phyloP scores from a whole-genome alignment of 2,888 invertebrate genomes.

The Dusona sp. region DNA sequence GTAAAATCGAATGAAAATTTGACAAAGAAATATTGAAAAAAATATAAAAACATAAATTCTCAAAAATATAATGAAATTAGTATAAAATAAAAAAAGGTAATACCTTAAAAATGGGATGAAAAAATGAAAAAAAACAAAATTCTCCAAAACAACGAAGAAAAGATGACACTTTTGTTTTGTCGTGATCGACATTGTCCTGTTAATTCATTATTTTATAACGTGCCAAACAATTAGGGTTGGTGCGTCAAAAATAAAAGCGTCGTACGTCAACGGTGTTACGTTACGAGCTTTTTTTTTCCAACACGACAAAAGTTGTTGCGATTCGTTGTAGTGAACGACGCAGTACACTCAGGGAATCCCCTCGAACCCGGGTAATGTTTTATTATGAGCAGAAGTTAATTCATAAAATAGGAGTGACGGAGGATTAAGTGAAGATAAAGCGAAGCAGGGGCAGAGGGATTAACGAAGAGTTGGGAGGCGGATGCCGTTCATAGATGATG shows the following conservation, averaged over 20 bases:
- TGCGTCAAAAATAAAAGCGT: slow-evolving; percentile 31
- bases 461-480: slow-evolving; percentile 37
- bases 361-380: slow-evolving; percentile 48
- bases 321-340: slow-evolving; percentile 19
- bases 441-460: slow-evolving; percentile 15
- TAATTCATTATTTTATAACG: neutral
- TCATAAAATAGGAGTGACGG: slow-evolving; percentile 32
- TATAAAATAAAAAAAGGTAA: too few relatives aligned
- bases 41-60: too few relatives aligned
- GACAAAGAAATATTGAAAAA: too few relatives aligned
- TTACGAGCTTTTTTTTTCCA: slow-evolving; percentile 2
- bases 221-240: slow-evolving; percentile 25
- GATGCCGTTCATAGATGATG: slow-evolving; percentile 58
- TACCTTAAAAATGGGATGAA: too few relatives aligned
- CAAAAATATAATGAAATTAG: too few relatives aligned
- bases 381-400: slow-evolving; percentile 59
- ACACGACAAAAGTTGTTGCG: slow-evolving; percentile 26
- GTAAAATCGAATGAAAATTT: too few relatives aligned
- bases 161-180: neutral
- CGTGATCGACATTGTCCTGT: neutral
- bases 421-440: slow-evolving; percentile 22
- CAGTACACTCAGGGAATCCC: slow-evolving; percentile 51
- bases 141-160: neutral
- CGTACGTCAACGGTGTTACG: slow-evolving; percentile 56
- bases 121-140: too few relatives aligned